These are phyloP conservation scores for Urocitellus parryii DNA, from an alignment of 2,113 vertebrate genomes.

Conservation along the genomic window DNA sequence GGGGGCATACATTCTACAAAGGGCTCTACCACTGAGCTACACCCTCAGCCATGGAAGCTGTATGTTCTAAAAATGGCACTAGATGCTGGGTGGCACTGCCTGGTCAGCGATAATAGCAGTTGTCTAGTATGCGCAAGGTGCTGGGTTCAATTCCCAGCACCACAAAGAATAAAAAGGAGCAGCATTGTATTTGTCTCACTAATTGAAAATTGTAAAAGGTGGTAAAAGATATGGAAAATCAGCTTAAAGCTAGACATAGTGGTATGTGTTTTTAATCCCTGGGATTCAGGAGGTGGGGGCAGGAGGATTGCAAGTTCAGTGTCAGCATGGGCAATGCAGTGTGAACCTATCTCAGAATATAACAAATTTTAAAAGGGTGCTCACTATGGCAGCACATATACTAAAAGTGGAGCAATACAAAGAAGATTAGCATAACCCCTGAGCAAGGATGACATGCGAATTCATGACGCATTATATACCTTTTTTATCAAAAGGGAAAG, in stretches of 20 bases:
- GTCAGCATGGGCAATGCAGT: not conserved
- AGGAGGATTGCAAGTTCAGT: not conserved
- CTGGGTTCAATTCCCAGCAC: not conserved
- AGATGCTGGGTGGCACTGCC: not conserved
- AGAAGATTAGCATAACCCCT: no score
- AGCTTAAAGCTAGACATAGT: not conserved
- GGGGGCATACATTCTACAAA: not conserved
- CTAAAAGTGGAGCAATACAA: no score
- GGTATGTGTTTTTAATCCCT: not conserved
- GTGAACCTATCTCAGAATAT: not conserved
- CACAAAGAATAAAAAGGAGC: not conserved
- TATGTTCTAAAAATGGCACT: not conserved
- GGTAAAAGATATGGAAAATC: conserved; percentile 5
- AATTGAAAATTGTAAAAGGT: conserved; percentile 17
- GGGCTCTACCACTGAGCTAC: no score
- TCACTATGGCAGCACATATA: no score
- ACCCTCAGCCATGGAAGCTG: no score
- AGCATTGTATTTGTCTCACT: not conserved
- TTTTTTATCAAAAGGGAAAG: no score
- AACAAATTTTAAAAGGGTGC: not conserved
- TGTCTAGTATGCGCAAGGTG: not conserved
- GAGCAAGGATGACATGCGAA: no score
- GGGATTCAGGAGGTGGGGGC: not conserved
- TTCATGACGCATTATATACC: no score
- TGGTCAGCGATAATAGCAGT: not conserved